A percentile compares a stretch with the other conserved stretches of the same genome.
These are phyloP conservation scores for Todiramphus chloris DNA, from an alignment of 2,113 vertebrate genomes.

Conservation along the genomic window DNA sequence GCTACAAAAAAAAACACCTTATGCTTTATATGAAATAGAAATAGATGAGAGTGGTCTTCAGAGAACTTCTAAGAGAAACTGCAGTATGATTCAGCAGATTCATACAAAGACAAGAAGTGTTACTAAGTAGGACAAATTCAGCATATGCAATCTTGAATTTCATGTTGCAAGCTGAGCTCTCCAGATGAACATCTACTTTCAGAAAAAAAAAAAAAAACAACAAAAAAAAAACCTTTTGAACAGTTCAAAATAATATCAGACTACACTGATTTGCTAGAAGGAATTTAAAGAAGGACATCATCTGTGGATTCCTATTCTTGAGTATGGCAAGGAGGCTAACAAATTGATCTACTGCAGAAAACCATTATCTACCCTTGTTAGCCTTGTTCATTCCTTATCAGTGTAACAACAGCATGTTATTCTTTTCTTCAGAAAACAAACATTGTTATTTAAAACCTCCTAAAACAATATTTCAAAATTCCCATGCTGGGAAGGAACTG, in stretches of 20 bases:
- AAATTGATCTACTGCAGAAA: neutral
- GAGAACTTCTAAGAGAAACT: neutral
- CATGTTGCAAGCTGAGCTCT: neutral
- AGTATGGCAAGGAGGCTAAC: neutral
- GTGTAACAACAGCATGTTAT: neutral
- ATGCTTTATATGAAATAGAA: neutral
- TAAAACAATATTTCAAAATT: neutral
- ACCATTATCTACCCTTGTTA: neutral
- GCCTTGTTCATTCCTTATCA: neutral
- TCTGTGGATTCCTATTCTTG: neutral
- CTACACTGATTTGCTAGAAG: neutral
- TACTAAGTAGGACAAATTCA: neutral
- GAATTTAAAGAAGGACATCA: neutral
- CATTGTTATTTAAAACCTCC: neutral
- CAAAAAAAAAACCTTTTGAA: neutral
- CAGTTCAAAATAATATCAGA: neutral
- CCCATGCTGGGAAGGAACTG: neutral
- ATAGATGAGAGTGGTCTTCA: neutral
- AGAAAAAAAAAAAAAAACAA: neutral
- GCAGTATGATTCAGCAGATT: neutral
- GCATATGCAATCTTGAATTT: neutral
- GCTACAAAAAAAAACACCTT: neutral
- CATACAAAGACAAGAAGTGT: neutral
- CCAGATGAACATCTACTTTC: neutral
- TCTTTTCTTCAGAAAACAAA: neutral